Evolutionary conservation across 2,797 vertebrate genomes (phyloP).

Genomic region (Poeciliopsis presidionis): DNA sequence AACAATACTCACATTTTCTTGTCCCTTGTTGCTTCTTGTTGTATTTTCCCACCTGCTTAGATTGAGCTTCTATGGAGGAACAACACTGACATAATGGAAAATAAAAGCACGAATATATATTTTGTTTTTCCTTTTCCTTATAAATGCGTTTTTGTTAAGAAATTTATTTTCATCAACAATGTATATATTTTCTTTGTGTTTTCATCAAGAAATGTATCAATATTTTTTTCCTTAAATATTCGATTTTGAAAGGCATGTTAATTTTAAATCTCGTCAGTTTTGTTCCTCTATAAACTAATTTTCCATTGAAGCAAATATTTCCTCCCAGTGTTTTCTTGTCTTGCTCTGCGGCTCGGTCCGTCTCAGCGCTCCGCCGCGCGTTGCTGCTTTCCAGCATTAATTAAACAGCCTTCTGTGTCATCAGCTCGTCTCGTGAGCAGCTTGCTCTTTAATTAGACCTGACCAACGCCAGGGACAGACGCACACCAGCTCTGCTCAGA

Average conservation of each 20-base stretch:
- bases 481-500: conserved; percentile 24
- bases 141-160: no score
- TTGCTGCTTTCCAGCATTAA: conserved; percentile 63
- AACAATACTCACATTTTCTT: conserved; percentile 13
- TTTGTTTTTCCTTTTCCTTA: no score
- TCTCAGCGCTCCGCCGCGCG: conserved; percentile 24
- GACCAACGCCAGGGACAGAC: conserved; percentile 46
- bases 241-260: no score
- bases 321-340: neutral
- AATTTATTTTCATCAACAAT: no score
- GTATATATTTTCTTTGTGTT: no score
- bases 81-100: no score
- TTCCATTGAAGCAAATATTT: neutral
- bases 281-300: no score
- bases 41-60: neutral
- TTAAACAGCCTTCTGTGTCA: conserved; percentile 70
- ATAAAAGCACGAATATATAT: no score
- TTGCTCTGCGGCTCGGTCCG: conserved; percentile 17
- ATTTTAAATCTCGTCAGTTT: no score
- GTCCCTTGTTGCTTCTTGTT: neutral
- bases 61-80: neutral
- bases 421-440: conserved; percentile 63
- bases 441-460: conserved; percentile 69
- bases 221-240: no score
- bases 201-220: no score